These are phyloP conservation scores for Adelges cooleyi DNA, from an alignment of 1,140 invertebrate species.

Conservation along the genomic window DNA sequence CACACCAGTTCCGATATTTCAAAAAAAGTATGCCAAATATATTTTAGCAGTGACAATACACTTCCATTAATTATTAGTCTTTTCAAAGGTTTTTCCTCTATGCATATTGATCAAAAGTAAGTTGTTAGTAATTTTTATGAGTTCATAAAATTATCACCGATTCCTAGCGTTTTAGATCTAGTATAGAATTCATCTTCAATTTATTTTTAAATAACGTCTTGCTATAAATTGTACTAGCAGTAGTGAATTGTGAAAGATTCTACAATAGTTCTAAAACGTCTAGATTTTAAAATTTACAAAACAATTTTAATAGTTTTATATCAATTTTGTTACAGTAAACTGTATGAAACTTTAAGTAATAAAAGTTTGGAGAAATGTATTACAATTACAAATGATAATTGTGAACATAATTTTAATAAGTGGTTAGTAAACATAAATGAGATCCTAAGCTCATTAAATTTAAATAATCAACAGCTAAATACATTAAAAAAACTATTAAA, in stretches of 20 bases:
- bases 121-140: no score
- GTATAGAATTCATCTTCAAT: no score
- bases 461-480: conserved; percentile 3
- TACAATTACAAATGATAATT: background rate
- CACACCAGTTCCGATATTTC: background rate
- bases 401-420: background rate
- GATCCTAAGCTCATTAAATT: background rate
- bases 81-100: background rate
- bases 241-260: no score
- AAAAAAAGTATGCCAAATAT: background rate
- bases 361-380: background rate
- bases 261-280: no score
- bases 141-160: no score
- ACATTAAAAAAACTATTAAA: conserved; percentile 2
- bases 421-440: background rate
- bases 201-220: no score
- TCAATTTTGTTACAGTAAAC: conserved; percentile 2
- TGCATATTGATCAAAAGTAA: background rate
- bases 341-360: background rate
- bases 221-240: no score
- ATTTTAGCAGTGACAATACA: background rate
- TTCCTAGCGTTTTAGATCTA: no score
- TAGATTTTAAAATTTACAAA: no score
- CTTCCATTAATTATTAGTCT: background rate
- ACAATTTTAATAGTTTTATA: no score